Evolutionary conservation across 2,888 invertebrate genomes (phyloP).

Genomic region (Caenorhabditis wallacei): DNA sequence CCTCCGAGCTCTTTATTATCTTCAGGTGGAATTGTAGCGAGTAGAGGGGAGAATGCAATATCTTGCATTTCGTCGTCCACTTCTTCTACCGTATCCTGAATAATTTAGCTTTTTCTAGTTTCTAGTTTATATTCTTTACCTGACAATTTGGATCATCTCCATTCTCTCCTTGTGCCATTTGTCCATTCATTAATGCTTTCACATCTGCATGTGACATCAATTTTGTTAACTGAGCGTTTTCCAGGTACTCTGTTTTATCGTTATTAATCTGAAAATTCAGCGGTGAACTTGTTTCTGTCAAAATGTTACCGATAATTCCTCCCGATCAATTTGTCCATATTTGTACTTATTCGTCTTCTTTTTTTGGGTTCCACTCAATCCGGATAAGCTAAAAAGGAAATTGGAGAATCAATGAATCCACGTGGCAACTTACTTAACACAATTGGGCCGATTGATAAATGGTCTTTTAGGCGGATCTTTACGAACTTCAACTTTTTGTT

Average conservation of each 20-base stretch:
- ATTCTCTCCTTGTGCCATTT: conserved; percentile 16
- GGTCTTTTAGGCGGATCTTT: conserved; percentile 8
- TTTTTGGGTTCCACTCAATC: neutral
- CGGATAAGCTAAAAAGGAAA: neutral
- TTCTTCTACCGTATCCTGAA: conserved; percentile 50
- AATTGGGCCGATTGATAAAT: neutral
- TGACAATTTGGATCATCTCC: conserved; percentile 47
- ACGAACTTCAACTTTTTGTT: conserved; percentile 1
- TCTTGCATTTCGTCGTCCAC: conserved; percentile 55
- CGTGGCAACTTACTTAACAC: conserved; percentile 11
- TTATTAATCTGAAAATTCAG: conserved; percentile 31
- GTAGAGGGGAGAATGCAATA: conserved; percentile 33
- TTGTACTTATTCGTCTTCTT: conserved; percentile 21
- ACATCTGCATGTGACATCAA: conserved; percentile 63
- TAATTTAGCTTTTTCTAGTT: neutral
- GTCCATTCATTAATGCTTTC: conserved; percentile 43
- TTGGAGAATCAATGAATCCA: neutral
- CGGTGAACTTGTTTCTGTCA: neutral
- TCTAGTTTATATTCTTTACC: conserved; percentile 21
- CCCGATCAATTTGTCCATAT: conserved; percentile 6
- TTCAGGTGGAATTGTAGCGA: conserved; percentile 25
- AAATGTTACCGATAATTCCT: conserved; percentile 14
- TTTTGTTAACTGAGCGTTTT: conserved; percentile 62
- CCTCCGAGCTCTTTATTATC: conserved; percentile 17
- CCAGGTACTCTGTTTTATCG: conserved; percentile 56